Conservation (phyloP, 2,888 invertebrate species). For the Netelia inedita region DNA sequence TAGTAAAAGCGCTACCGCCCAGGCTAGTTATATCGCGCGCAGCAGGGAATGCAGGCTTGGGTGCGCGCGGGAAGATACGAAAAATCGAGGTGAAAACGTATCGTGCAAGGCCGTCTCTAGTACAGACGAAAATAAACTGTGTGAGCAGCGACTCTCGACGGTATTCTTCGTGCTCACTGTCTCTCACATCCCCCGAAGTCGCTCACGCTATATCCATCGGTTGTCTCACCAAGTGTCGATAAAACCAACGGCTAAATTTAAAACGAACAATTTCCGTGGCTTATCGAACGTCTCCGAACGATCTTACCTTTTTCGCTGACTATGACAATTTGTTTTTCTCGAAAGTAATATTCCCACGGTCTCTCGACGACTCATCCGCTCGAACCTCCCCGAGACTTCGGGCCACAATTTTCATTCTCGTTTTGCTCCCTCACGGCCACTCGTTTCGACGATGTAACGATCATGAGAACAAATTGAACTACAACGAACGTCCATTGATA, state of each 20-base stretch:
- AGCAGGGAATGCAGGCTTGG: slow-evolving; percentile 8
- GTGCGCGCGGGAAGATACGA: slow-evolving; percentile 11
- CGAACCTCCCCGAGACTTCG: background rate
- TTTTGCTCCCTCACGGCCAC: no score
- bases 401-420: no score
- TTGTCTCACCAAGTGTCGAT: slow-evolving; percentile 51
- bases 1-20: no score
- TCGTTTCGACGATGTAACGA: no score
- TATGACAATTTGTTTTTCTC: background rate
- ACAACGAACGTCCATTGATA: no score
- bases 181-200: slow-evolving; percentile 16
- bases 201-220: slow-evolving; percentile 2
- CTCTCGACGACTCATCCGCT: background rate
- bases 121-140: slow-evolving; percentile 53
- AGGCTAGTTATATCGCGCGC: background rate
- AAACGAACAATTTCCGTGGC: slow-evolving; percentile 55
- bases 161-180: slow-evolving; percentile 12
- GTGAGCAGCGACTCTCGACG: slow-evolving; percentile 35
- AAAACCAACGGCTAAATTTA: slow-evolving; percentile 54
- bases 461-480: no score
- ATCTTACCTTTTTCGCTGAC: slow-evolving; percentile 4
- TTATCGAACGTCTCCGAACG: slow-evolving; percentile 50
- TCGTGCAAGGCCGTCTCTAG: slow-evolving; percentile 51
- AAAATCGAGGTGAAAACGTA: slow-evolving; percentile 52
- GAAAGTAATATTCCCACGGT: background rate